phyloP scores from a whole-genome alignment of 1,140 invertebrate species.

The Lamellibrachia luymesi region DNA sequence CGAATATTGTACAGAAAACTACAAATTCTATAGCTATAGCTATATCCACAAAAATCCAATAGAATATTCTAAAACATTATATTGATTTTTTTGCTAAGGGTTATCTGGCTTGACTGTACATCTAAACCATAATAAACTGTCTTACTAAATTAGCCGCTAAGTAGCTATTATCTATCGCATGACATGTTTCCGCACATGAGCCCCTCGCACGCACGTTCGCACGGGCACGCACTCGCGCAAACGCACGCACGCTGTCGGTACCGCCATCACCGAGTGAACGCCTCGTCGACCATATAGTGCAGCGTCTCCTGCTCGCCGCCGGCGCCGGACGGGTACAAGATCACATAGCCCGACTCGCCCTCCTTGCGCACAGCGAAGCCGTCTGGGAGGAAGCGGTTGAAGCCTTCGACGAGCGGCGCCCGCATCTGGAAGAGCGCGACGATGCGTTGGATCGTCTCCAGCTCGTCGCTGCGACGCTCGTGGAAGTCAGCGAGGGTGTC shows the following conservation, averaged over 20 bases:
- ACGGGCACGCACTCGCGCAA: no score
- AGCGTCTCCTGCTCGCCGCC: neutral
- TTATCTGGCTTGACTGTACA: no score
- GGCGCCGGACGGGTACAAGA: neutral
- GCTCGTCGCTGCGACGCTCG: neutral
- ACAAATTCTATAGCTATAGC: no score
- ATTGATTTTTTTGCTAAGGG: no score
- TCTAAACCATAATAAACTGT: no score
- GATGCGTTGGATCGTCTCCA: constrained; percentile 16
- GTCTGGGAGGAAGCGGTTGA: constrained; percentile 18
- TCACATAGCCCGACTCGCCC: neutral
- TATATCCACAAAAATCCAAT: no score
- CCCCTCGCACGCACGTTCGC: no score
- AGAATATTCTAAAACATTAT: no score
- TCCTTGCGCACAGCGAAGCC: constrained; percentile 11
- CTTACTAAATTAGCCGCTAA: no score
- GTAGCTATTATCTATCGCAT: no score
- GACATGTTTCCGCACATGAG: no score
- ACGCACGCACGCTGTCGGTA: neutral
- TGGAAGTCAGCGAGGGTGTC: constrained; percentile 10
- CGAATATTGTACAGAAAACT: no score
- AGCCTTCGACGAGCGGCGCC: constrained; percentile 11
- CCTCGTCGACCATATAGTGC: neutral
- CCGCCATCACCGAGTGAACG: neutral
- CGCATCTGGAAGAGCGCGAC: constrained; percentile 8